Evolutionary conservation across 1,140 invertebrate species (phyloP), one percentile per base, ranked within the genome.

Genomic region (Galleria mellonella): DNA sequence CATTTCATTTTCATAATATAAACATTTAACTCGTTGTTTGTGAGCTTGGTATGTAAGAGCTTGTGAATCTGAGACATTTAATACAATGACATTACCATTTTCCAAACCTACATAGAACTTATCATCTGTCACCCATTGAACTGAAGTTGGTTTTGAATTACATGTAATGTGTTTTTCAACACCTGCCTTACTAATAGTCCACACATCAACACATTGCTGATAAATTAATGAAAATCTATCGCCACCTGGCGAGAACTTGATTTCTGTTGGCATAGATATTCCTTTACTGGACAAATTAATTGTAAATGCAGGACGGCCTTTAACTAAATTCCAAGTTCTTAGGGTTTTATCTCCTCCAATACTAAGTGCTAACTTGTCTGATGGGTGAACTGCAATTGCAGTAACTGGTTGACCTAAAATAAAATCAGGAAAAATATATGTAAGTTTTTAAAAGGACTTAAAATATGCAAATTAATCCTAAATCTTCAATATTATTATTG

Each of bases 241-340:
- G 9, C 94, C 95, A 60, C 87, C 85, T 8, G 91, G 91, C 40
- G 89, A 90, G 89, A 92, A 94, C 45, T 82, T 88, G 45, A 72
- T 90, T 62, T 76, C 90, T 50, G 74, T 88, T 57, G 70, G 90
- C 62, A 78, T 67, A 62, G 65, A 83, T 77, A 66, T 89, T 77
- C 82, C 89, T 67, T 91, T 92, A 35, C 87, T 91, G 11, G 88
- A 87, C 13, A 98, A 79, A 77, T 98, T 97, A 1, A 93, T 96
- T 0, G 93, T 92, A 75, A 94, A 98, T 2, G 96, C 95, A 67
- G 90, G 90, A 55, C 95, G 88, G 0, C 96, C 97, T 86, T 96
- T 97, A 0, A 98, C 87, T 46, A 98, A 86, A 88, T 99, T 97
- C 97, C 97, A 99, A 1, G 96, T 97, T 60, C 93, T 88, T 11